phyloP scores from a whole-genome alignment of 2,113 vertebrate genomes.

The Raphicerus campestris region DNA sequence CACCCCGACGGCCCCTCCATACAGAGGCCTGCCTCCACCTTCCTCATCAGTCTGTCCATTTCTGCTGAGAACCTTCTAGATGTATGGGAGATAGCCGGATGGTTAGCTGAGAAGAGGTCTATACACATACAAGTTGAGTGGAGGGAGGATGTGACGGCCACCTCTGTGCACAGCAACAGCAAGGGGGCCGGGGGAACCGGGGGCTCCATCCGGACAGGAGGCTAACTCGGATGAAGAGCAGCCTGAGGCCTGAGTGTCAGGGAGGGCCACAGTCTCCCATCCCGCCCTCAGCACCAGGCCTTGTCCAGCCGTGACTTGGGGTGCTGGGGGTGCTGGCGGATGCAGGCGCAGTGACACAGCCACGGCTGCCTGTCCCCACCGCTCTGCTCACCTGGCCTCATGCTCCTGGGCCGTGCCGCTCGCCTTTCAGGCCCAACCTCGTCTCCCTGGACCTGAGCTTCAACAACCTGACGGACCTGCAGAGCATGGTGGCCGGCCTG shows the following conservation, averaged over 20 bases:
- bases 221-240: too few species aligned
- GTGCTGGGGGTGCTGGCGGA: background rate
- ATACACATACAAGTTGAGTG: background rate
- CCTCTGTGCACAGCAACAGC: background rate
- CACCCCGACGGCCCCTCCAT: background rate
- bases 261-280: background rate
- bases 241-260: background rate
- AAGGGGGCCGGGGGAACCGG: background rate
- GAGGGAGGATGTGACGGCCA: background rate
- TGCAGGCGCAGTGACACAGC: fast-evolving
- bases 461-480: conserved; percentile 83
- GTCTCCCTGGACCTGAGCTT: conserved; percentile 90
- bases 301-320: background rate
- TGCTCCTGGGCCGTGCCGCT: fast-evolving
- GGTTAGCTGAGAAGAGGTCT: background rate
- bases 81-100: fast-evolving
- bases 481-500: conserved; percentile 76
- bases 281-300: background rate
- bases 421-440: conserved; percentile 85
- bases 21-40: background rate
- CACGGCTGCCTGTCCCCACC: background rate
- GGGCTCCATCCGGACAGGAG: fast-evolving
- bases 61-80: background rate
- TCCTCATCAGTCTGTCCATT: background rate
- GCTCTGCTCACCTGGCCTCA: too few species aligned